A percentile compares a stretch with the other conserved stretches of the same genome.
phyloP scores from a whole-genome alignment of 35 echinoderm and acorn worm genomes.

The Apostichopus japonicus region DNA sequence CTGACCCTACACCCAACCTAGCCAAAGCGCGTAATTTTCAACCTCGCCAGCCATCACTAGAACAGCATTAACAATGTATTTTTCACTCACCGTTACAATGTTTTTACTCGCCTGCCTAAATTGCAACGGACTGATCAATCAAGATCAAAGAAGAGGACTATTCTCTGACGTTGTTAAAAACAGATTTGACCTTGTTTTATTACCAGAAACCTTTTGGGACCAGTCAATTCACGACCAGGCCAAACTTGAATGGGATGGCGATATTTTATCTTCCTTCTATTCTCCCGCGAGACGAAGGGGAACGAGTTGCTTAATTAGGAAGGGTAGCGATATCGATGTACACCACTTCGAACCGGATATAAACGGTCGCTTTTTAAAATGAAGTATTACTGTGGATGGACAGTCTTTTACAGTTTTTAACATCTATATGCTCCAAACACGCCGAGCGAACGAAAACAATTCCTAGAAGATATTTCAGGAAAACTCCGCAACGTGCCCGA shows the following conservation, averaged over 20 bases:
- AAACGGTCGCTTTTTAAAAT: background rate
- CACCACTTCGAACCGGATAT: no score
- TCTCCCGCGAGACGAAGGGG: background rate
- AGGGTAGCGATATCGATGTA: background rate
- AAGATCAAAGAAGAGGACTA: background rate
- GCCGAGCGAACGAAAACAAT: background rate
- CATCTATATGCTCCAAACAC: constrained; percentile 20
- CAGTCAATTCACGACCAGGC: background rate
- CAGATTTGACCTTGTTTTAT: background rate
- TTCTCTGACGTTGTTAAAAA: background rate
- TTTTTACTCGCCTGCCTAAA: background rate
- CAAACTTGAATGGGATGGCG: background rate
- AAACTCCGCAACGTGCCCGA: background rate
- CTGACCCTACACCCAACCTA: background rate
- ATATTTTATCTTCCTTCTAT: background rate
- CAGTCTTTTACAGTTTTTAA: background rate
- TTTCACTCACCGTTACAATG: background rate
- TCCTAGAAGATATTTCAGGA: background rate
- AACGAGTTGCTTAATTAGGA: background rate
- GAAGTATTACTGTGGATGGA: background rate
- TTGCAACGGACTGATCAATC: constrained; percentile 20
- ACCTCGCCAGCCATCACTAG: background rate
- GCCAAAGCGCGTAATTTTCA: background rate
- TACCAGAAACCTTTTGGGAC: constrained; percentile 30
- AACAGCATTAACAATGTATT: background rate